phyloP scores from a whole-genome alignment of 2,113 vertebrate species.

The Lophotis ruficrista region DNA sequence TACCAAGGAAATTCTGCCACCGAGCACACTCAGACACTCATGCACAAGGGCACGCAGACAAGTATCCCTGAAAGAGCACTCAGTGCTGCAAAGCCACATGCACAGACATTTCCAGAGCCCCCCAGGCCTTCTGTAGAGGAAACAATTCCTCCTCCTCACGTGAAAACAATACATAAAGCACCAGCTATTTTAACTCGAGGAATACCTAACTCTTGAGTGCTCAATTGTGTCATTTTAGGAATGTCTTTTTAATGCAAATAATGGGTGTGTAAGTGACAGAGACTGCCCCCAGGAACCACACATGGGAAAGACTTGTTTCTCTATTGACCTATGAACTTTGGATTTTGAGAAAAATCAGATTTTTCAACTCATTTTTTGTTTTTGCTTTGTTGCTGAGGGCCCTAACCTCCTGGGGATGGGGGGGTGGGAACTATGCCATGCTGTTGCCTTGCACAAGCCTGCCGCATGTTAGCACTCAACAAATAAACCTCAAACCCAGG shows the following conservation, averaged over 20 bases:
- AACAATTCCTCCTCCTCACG: neutral
- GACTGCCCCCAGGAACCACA: neutral
- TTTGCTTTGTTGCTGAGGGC: neutral
- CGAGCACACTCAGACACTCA: neutral
- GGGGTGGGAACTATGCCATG: fast-evolving
- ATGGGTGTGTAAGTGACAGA: neutral
- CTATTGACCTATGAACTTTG: neutral
- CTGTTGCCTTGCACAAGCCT: neutral
- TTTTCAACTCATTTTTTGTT: neutral
- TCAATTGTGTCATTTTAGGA: neutral
- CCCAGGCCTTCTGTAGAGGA: neutral
- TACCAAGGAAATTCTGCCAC: neutral
- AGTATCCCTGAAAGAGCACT: neutral
- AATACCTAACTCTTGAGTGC: neutral
- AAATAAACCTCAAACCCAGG: neutral
- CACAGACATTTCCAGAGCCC: neutral
- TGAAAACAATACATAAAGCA: neutral
- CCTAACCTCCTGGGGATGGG: neutral
- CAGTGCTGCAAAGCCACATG: neutral
- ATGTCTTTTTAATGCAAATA: neutral
- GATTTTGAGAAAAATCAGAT: neutral
- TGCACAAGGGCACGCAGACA: neutral
- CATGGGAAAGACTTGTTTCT: neutral
- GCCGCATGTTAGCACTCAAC: neutral
- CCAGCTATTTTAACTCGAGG: neutral